Evolutionary conservation across 2,888 invertebrate species (phyloP).

Genomic region (Pheosia gnoma): DNA sequence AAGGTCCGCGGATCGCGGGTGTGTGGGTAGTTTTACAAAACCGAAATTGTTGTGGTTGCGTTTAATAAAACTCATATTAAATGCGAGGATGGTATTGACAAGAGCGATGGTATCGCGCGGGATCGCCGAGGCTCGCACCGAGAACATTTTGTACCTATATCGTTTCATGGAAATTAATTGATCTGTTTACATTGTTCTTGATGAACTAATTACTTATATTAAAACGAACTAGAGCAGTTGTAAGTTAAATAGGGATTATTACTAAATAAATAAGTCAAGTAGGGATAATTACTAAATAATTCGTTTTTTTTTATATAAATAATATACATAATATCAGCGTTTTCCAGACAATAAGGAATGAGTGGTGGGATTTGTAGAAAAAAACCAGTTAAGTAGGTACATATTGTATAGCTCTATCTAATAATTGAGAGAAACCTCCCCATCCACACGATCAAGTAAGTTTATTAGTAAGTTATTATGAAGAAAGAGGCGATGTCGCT

Average conservation of each 20-base stretch:
- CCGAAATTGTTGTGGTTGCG: slow-evolving; percentile 68
- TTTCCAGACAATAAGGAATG: no score
- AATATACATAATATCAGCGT: no score
- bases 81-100: slow-evolving; percentile 72
- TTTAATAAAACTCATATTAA: slow-evolving; percentile 81
- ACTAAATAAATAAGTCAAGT: no score
- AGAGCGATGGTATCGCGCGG: slow-evolving; percentile 47
- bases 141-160: background rate
- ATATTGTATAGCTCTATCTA: no score
- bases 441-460: background rate
- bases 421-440: no score
- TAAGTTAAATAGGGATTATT: no score
- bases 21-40: slow-evolving; percentile 81
- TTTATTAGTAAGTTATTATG: background rate
- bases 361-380: no score
- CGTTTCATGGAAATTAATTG: background rate
- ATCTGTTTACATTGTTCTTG: background rate
- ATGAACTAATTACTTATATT: no score
- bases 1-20: slow-evolving; percentile 54
- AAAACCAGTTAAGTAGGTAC: no score
- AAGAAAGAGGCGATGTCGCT: background rate
- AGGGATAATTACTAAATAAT: no score
- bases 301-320: no score
- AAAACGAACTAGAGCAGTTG: no score
- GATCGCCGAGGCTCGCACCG: slow-evolving; percentile 42